A percentile compares a stretch with the other conserved stretches of the same genome.
phyloP scores from a whole-genome alignment of 2,797 vertebrate genomes.

The Huso huso region DNA sequence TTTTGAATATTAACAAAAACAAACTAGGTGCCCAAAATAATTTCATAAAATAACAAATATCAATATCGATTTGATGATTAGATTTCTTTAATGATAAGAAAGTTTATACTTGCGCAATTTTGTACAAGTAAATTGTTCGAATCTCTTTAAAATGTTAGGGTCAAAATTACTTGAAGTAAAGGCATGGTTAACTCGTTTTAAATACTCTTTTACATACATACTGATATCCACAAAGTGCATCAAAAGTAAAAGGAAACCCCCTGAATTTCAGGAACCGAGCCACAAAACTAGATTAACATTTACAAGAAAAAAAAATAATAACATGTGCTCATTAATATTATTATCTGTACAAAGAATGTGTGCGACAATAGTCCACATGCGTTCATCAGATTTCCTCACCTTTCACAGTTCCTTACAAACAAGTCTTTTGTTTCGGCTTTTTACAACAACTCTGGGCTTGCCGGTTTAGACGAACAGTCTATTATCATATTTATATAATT shows the following conservation, averaged over 20 bases:
- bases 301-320: slow-evolving; percentile 72
- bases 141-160: slow-evolving; percentile 81
- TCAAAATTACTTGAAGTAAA: slow-evolving; percentile 73
- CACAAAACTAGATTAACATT: slow-evolving; percentile 87
- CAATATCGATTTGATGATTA: slow-evolving; percentile 50
- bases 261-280: slow-evolving; percentile 93
- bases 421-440: slow-evolving; percentile 34
- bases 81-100: slow-evolving; percentile 97
- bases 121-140: slow-evolving; percentile 99
- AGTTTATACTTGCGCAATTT: slow-evolving; percentile 89
- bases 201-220: slow-evolving; percentile 98
- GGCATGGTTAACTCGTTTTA: slow-evolving; percentile 90
- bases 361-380: slow-evolving; percentile 64
- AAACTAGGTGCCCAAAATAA: slow-evolving; percentile 17
- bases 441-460: slow-evolving; percentile 28
- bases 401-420: slow-evolving; percentile 34
- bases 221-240: slow-evolving; percentile 99
- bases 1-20: too few species aligned
- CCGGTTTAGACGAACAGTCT: slow-evolving; percentile 24
- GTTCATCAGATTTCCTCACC: slow-evolving; percentile 54
- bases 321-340: slow-evolving; percentile 60
- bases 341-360: slow-evolving; percentile 74
- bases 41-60: slow-evolving; percentile 48
- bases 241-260: slow-evolving; percentile 85
- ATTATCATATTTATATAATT: slow-evolving; percentile 16